Evolutionary conservation across 1,140 invertebrate species (phyloP).

Genomic region (Diploscapter pachys): DNA sequence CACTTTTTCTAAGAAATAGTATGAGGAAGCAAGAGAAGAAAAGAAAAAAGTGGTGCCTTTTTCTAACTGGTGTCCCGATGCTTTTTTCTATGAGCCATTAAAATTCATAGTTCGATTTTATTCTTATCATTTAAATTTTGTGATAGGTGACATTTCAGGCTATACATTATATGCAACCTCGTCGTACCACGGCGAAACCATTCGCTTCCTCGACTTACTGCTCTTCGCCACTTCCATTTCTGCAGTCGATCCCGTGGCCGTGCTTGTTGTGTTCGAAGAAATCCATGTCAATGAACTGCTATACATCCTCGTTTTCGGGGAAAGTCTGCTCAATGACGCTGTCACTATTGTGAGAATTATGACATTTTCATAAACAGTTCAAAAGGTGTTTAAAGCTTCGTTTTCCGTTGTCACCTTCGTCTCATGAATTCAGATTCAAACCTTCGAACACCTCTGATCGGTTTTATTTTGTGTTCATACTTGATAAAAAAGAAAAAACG

Average conservation of each 20-base stretch:
- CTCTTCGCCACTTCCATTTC: slow-evolving; percentile 95
- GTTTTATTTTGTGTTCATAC: no score
- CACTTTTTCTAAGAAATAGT: no score
- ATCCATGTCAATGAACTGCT: slow-evolving; percentile 72
- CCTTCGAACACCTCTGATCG: no score
- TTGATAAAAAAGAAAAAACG: no score
- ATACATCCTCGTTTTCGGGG: slow-evolving; percentile 97
- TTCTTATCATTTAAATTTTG: slow-evolving; percentile 1
- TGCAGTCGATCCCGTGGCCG: slow-evolving; percentile 94
- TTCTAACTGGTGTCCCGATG: no score
- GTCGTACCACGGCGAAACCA: slow-evolving; percentile 44
- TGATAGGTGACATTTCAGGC: background rate
- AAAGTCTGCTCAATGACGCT: slow-evolving; percentile 95
- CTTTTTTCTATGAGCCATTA: no score
- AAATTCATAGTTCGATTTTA: background rate
- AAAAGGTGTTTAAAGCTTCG: no score
- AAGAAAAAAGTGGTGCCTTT: no score
- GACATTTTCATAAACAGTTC: background rate
- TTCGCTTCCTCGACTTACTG: slow-evolving; percentile 68
- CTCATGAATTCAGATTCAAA: no score
- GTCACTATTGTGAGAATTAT: slow-evolving; percentile 77
- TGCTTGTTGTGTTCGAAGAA: slow-evolving; percentile 44
- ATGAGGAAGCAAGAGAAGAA: no score
- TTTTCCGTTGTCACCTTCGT: no score
- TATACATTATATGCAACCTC: slow-evolving; percentile 25